These are phyloP conservation scores for Mormyrus lacerda DNA, from an alignment of 2,113 vertebrate genomes.

Conservation along the genomic window DNA sequence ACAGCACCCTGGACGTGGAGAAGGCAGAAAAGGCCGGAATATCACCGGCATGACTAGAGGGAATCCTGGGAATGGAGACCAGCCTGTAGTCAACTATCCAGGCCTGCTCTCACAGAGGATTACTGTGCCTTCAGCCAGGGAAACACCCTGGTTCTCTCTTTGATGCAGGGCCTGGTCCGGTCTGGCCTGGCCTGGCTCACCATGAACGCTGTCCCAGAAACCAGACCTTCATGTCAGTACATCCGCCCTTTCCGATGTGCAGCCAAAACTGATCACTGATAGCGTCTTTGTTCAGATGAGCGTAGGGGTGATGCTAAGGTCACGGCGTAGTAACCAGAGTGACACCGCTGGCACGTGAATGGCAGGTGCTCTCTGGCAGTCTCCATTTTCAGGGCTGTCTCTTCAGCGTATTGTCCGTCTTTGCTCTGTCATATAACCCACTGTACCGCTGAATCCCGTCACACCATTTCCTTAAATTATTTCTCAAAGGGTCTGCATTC, in stretches of 20 bases:
- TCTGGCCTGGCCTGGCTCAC: background rate
- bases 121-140: constrained; percentile 14
- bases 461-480: background rate
- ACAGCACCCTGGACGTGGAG: constrained; percentile 66
- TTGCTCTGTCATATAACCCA: background rate
- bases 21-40: constrained; percentile 75
- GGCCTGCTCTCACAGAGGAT: constrained; percentile 23
- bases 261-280: background rate
- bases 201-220: background rate
- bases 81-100: constrained; percentile 42
- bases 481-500: background rate
- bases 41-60: constrained; percentile 88
- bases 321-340: background rate
- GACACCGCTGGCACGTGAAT: background rate
- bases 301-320: background rate
- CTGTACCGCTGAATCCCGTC: background rate
- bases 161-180: background rate
- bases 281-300: background rate
- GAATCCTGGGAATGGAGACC: constrained; percentile 73
- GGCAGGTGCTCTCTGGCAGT: constrained; percentile 1
- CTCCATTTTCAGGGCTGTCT: constrained; percentile 46
- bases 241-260: background rate
- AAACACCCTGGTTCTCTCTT: background rate
- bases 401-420: background rate
- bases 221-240: background rate